Base-by-base conservation (phyloP, 2,888 invertebrate species). In the Drosophila falleni region DNA sequence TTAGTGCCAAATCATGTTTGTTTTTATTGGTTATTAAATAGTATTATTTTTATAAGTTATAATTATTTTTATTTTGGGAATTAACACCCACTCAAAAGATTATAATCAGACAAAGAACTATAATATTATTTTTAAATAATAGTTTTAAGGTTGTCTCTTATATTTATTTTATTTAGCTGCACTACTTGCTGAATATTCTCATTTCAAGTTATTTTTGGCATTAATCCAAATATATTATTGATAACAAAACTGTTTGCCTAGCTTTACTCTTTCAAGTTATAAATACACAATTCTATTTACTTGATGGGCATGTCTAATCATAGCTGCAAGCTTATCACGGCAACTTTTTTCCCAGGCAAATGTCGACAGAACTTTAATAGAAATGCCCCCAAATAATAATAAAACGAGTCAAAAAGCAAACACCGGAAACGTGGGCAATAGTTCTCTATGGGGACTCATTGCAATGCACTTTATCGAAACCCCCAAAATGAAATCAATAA, bases 391-490 rank as follows among this genome's bases (percentile, higher is more conserved):
- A 46, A 26, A 23, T 13, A 39, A 11, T n/a, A 50, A n/a, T n/a
- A n/a, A n/a, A 41, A 67, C 70, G 71, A 53, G 13, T 19, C 37
- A 15, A 67, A 68, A 71, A 59, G 63, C 62, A 83, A 60, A 74
- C 62, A 84, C 83, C 83, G 83, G 83, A 83, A 83, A 83, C 76
- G 82, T 83, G 79, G 73, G 85, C 67, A 81, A 76, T 87, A 75
- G 63, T 80, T 60, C 76, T 63, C 50, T 49, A 42, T 56, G 60
- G 63, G 63, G 58, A 51, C 46, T 64, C 63, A 61, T 58, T 68
- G 70, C 62, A 56, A 68, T 71, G 81, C 84, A 73, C 75, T 78
- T 74, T 81, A 81, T 81, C 84, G 69, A 61, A 65, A 33, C 44
- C 63, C 69, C 61, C 31, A 37, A 35, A 35, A 19, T 42, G 58